Percentiles rank a stretch among this genome's conserved stretches.
phyloP scores from a whole-genome alignment of 1,140 invertebrate species.

The Cydia strobilella region DNA sequence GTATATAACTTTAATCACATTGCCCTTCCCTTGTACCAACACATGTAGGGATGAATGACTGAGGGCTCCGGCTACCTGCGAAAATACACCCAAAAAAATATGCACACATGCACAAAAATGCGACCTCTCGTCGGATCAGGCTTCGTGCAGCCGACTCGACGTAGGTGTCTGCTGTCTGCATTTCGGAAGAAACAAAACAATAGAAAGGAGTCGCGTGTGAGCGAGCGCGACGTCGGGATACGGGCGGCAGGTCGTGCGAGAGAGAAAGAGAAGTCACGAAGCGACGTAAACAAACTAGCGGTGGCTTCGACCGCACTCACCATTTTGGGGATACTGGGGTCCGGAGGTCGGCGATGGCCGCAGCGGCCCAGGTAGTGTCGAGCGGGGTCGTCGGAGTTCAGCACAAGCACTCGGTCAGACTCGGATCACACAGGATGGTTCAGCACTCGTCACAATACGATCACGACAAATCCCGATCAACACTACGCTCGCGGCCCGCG shows the following conservation, averaged over 20 bases:
- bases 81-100: slow-evolving; percentile 73
- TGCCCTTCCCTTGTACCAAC: slow-evolving; percentile 10
- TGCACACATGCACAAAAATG: slow-evolving; percentile 69
- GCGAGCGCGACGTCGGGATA: slow-evolving; percentile 69
- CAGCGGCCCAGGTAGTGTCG: slow-evolving; percentile 72
- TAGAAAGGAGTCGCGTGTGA: slow-evolving; percentile 68
- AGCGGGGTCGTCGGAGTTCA: slow-evolving; percentile 66
- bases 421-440: slow-evolving; percentile 58
- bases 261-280: slow-evolving; percentile 69
- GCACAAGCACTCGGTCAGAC: slow-evolving; percentile 58
- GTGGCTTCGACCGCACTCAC: slow-evolving; percentile 78
- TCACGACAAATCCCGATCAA: slow-evolving; percentile 75
- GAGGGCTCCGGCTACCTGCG: slow-evolving; percentile 63
- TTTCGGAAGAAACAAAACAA: slow-evolving; percentile 79
- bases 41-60: slow-evolving; percentile 42
- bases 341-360: slow-evolving; percentile 52
- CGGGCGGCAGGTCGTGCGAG: slow-evolving; percentile 68
- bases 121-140: slow-evolving; percentile 64
- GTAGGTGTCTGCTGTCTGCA: slow-evolving; percentile 78
- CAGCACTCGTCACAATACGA: slow-evolving; percentile 65
- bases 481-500: slow-evolving; percentile 75
- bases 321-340: slow-evolving; percentile 74
- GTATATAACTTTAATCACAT: neutral
- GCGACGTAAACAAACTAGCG: slow-evolving; percentile 78
- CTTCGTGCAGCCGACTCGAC: slow-evolving; percentile 58